phyloP scores from a whole-genome alignment of 1,140 invertebrate species.

The Aphelinus certus region DNA sequence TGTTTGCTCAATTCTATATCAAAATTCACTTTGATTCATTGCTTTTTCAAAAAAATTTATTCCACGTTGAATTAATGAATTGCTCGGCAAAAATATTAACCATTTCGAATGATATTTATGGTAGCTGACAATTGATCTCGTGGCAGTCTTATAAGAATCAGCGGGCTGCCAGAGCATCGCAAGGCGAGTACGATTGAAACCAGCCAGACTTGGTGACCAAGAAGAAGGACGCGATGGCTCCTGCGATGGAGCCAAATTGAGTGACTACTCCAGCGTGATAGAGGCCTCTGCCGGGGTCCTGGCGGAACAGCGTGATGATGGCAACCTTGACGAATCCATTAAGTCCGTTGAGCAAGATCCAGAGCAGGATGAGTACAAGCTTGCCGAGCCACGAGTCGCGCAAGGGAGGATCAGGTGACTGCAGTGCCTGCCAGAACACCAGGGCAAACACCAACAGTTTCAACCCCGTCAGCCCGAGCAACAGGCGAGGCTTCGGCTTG shows the following conservation, averaged over 20 bases:
- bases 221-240: conserved; percentile 66
- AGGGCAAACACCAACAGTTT: conserved; percentile 69
- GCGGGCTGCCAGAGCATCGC: no score
- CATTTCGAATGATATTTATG: no score
- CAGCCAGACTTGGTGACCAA: no score
- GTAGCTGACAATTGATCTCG: no score
- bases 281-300: conserved; percentile 59
- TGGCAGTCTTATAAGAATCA: no score
- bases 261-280: conserved; percentile 78
- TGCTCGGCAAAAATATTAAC: no score
- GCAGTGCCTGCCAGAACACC: conserved; percentile 73
- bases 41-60: no score
- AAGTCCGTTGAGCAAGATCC: conserved; percentile 72
- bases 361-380: conserved; percentile 73
- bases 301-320: conserved; percentile 74
- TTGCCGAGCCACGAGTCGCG: conserved; percentile 66
- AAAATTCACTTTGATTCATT: no score
- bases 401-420: conserved; percentile 78
- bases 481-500: conserved; percentile 66
- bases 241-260: conserved; percentile 79
- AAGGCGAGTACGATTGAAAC: no score
- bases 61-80: no score
- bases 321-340: conserved; percentile 82
- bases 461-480: conserved; percentile 67
- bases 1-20: no score